Evolutionary conservation across 2,888 invertebrate genomes (phyloP), one percentile per base, ranked within the genome.

Genomic region (Drosophila dives): DNA sequence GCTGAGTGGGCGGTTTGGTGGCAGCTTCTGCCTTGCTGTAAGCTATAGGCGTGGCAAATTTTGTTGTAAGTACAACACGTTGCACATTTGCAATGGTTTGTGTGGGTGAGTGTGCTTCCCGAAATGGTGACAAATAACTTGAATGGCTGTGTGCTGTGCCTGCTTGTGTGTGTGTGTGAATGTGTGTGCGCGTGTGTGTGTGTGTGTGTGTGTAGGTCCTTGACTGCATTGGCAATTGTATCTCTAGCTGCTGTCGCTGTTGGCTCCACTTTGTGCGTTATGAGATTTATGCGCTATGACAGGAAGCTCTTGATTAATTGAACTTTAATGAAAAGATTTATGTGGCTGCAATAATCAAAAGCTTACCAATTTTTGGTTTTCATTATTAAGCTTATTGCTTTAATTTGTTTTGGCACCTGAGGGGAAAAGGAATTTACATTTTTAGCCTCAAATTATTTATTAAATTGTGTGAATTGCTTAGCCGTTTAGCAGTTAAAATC

Each of bases 281-380:
- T 67, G 83, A 81, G 89, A 86, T 86, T 87, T 87, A 87, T 87
- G 87, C 76, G 68, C 71, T 63, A 63, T 78, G 85, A 81, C 89
- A 87, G 89, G 89, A 87, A 74, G 73, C 78, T 62, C 72, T 77
- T 89, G 87, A 87, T 89, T 87, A 87, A 87, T 87, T 89, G 87
- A 87, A 87, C 87, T 88, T 85, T 87, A 87, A 89, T 87, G 76
- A 81, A 81, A 80, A 87, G 89, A 87, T 87, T 87, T 87, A 87
- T 87, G 88, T 80, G 82, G 72, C 65, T 80, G 81, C 86, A 78
- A 81, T 85, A 88, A 83, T 86, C 81, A 87, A 85, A 83, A 69
- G 53, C 64, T 54, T 55, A 70, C 48, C 48, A 26, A 61, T 58
- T 54, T 54, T 58, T 7, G 61, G 20, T 45, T 49, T 55, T 62